Evolutionary conservation across 2,113 vertebrate genomes (phyloP), one percentile per base, ranked within the genome.

Genomic region (Nothobranchius furzeri): DNA sequence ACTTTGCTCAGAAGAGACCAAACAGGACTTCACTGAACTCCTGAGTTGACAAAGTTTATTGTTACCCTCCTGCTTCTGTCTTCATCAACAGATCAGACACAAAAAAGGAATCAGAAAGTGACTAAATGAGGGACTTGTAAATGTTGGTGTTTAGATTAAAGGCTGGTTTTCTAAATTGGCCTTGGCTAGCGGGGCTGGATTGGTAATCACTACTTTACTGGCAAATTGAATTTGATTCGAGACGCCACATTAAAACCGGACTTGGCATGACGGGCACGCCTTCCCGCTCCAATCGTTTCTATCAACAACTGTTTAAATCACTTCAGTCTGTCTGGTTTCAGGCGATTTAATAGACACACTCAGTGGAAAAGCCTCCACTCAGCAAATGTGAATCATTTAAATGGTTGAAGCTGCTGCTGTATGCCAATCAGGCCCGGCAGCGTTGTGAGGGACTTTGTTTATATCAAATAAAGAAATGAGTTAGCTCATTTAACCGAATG

Each of bases 301-400:
- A 79, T 82, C 79, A 79, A 81, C 70, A 78, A 70, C 76, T 57
- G 60, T 73, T 81, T 83, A 72, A 79, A 86, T 83, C 70, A 83
- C 70, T 53, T 48, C 75, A 81, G 43, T 61, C 70, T 24, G 79
- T 54, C 64, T 15, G 58, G 53, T 70, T 76, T 78, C 30, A 67
- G 61, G 46, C 80, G 36, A 73, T 72, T 70, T 50, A 59, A 80
- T 75, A 51, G 84, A 78, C 79, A 73, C 65, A 49, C 40, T 68
- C 47, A 37, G 47, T 63, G 67, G 37, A 53, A 85, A 86, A 66
- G 72, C 12, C 53, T 69, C 56, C 49, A 66, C 78, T 82, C 82
- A 83, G 82, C 71, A 76, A 70, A 78, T 76, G 35, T 68, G 73
- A 79, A 72, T 75, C 75, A 65, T 69, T 86, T 68, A 60, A 73